A percentile compares a stretch with the other conserved stretches of the same genome.
These are phyloP conservation scores for Meganola albula DNA, from an alignment of 2,888 invertebrate genomes.

Conservation along the genomic window DNA sequence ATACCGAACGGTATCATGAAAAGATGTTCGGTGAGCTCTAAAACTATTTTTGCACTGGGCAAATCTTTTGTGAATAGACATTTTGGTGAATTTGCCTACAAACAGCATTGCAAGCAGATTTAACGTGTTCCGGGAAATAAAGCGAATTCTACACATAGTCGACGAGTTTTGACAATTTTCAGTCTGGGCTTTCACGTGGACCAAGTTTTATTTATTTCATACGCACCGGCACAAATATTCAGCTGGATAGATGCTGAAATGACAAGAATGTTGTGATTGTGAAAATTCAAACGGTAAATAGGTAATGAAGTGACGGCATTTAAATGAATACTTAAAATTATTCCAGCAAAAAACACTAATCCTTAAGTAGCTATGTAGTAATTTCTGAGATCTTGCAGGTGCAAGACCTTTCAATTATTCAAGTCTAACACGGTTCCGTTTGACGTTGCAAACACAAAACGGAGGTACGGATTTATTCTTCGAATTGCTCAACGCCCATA, in stretches of 20 bases:
- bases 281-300: no score
- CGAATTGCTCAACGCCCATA: constrained; percentile 40
- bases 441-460: constrained; percentile 42
- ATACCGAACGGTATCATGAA: no score
- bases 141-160: constrained; percentile 13
- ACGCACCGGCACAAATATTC: no score
- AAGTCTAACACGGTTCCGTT: constrained; percentile 37
- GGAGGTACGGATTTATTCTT: constrained; percentile 49
- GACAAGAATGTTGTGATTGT: no score
- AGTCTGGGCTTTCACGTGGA: constrained; percentile 11
- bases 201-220: constrained; percentile 12
- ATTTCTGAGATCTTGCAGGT: constrained; percentile 25
- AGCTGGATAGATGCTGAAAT: no score
- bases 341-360: no score
- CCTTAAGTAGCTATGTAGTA: no score
- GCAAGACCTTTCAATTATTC: constrained; percentile 41
- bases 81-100: constrained; percentile 16
- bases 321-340: no score
- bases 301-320: no score
- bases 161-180: constrained; percentile 15
- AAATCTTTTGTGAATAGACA: constrained; percentile 13
- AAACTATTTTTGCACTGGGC: no score
- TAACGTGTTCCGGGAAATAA: constrained; percentile 19
- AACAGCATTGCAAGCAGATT: constrained; percentile 24
- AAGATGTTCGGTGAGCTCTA: no score